Evolutionary conservation across 2,797 vertebrate species (phyloP).

Genomic region (Pseudopleuronectes americanus): DNA sequence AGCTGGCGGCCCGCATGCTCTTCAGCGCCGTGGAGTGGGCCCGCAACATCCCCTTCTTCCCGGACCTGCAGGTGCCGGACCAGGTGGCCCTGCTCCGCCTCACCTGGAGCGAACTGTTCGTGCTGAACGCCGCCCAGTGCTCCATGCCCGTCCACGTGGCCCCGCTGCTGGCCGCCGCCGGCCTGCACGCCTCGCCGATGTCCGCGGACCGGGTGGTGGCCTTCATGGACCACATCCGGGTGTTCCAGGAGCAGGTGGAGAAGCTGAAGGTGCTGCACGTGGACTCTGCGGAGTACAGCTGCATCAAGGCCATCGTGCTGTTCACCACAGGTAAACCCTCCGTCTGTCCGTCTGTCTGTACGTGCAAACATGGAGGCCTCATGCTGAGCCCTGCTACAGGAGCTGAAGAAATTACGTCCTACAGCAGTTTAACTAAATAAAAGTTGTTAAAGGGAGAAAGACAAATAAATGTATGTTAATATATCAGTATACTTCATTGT

Average conservation of each 20-base stretch:
- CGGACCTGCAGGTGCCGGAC: conserved; percentile 96
- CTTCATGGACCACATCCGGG: conserved; percentile 99
- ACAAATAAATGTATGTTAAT: neutral
- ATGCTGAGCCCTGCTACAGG: too few relatives aligned
- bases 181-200: conserved; percentile 97
- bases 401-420: too few relatives aligned
- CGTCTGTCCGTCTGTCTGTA: neutral
- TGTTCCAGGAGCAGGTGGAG: conserved; percentile 99
- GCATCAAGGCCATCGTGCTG: conserved; percentile 96
- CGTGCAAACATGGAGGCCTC: too few relatives aligned
- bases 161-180: conserved; percentile 93
- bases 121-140: conserved; percentile 96
- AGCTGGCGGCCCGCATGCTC: conserved; percentile 95
- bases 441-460: neutral
- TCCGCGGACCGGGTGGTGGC: conserved; percentile 96
- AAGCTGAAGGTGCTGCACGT: conserved; percentile 97
- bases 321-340: conserved; percentile 92
- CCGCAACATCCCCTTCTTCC: conserved; percentile 97
- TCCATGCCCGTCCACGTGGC: conserved; percentile 97
- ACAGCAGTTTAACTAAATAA: neutral
- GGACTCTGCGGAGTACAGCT: conserved; percentile 97
- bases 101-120: conserved; percentile 97
- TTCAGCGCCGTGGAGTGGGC: conserved; percentile 99
- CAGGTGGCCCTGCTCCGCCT: conserved; percentile 96
- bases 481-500: too few relatives aligned